Percentiles rank a stretch among this genome's conserved stretches.
Conservation (phyloP, 2,113 vertebrate genomes). For the Planiliza haematocheilus region DNA sequence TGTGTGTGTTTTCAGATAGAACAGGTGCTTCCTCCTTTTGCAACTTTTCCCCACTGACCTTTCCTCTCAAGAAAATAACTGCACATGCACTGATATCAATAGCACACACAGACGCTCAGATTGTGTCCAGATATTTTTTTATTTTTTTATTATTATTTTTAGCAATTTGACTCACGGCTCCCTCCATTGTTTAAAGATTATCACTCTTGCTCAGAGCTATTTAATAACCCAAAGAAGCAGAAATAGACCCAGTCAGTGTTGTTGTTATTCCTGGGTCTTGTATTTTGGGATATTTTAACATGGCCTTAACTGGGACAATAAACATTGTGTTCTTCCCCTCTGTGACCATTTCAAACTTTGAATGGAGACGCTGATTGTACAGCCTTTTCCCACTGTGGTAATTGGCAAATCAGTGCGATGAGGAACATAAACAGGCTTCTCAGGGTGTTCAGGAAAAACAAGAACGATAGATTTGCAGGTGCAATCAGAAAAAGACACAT, state of each 20-base stretch:
- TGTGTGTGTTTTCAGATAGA: slow-evolving; percentile 19
- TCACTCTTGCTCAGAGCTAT: slow-evolving; percentile 25
- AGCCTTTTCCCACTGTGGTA: slow-evolving; percentile 19
- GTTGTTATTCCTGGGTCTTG: slow-evolving; percentile 26
- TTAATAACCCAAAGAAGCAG: slow-evolving; percentile 33
- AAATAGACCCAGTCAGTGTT: slow-evolving; percentile 3
- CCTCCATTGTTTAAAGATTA: slow-evolving; percentile 61
- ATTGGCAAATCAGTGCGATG: slow-evolving; percentile 12
- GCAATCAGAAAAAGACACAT: slow-evolving; percentile 26
- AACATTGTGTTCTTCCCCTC: slow-evolving; percentile 43
- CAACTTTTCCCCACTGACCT: slow-evolving; percentile 51
- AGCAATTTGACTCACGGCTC: slow-evolving; percentile 52
- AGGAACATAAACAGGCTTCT: background rate
- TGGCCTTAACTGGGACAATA: slow-evolving; percentile 32
- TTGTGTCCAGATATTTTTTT: slow-evolving; percentile 37
- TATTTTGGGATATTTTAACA: slow-evolving; percentile 43
- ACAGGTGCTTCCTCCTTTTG: slow-evolving; percentile 72
- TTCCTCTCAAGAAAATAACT: slow-evolving; percentile 44
- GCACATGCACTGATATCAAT: slow-evolving; percentile 40
- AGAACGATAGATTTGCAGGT: background rate
- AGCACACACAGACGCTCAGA: slow-evolving; percentile 28
- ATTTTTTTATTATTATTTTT: slow-evolving; percentile 62
- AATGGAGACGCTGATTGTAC: slow-evolving; percentile 37
- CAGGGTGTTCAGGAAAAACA: slow-evolving; percentile 2
- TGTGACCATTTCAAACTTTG: slow-evolving; percentile 28